Conservation (phyloP, 2,113 vertebrate species). For the Cyprinus carpio region DNA sequence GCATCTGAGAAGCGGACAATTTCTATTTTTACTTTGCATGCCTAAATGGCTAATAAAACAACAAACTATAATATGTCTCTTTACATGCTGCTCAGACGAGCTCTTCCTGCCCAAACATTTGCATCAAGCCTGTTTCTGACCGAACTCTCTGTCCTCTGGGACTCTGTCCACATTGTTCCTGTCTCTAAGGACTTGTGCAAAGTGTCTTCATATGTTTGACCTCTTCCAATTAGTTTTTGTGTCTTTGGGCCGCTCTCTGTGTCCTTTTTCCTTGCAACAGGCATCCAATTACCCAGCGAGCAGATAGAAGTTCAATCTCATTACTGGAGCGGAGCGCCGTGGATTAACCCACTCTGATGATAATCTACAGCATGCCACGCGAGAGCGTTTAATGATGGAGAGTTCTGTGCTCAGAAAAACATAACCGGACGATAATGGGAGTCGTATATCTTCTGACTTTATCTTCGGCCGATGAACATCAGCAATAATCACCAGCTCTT, state of each 20-base stretch:
- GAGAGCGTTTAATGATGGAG: not conserved
- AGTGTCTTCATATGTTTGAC: not conserved
- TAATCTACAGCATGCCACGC: slow-evolving; percentile 32
- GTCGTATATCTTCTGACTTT: not conserved
- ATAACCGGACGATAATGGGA: not conserved
- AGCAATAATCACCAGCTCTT: not conserved
- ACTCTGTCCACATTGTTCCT: no score
- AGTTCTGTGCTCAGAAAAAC: not conserved
- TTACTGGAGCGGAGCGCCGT: slow-evolving; percentile 29
- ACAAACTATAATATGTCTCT: no score
- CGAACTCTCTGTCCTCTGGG: no score
- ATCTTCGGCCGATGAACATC: not conserved
- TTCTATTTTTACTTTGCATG: no score
- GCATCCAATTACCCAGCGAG: slow-evolving; percentile 39
- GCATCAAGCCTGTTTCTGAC: no score
- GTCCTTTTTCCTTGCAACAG: slow-evolving; percentile 12
- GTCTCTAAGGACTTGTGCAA: not conserved
- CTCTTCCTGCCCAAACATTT: no score
- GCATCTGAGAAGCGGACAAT: not conserved
- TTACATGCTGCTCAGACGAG: no score
- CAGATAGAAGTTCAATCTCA: slow-evolving; percentile 50
- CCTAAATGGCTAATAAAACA: no score
- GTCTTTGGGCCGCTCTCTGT: not conserved
- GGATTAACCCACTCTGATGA: slow-evolving; percentile 46
- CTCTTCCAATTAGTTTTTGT: not conserved